phyloP scores from a whole-genome alignment of 2,888 invertebrate species.

The Strigamia crassipes region DNA sequence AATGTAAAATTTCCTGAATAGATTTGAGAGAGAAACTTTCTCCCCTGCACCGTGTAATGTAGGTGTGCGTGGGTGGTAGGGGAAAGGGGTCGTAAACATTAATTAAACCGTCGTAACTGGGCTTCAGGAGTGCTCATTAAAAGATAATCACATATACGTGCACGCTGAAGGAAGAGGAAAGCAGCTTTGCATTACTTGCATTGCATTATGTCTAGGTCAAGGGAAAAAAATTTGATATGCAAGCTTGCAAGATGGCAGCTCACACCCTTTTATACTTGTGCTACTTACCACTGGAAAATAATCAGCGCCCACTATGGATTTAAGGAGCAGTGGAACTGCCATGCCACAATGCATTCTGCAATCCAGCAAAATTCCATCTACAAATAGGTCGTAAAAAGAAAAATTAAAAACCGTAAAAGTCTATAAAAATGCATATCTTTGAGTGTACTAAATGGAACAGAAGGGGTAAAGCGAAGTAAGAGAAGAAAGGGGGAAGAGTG shows the following conservation, averaged over 20 bases:
- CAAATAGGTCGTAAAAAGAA: slow-evolving; percentile 40
- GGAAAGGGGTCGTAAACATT: slow-evolving; percentile 25
- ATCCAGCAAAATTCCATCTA: slow-evolving; percentile 48
- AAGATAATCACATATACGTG: slow-evolving; percentile 22
- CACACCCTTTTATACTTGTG: neutral
- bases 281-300: slow-evolving; percentile 46
- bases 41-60: neutral
- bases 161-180: neutral
- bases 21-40: neutral
- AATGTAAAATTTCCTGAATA: slow-evolving; percentile 26
- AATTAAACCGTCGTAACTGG: slow-evolving; percentile 30
- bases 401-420: slow-evolving; percentile 3
- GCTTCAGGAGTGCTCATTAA: slow-evolving; percentile 15
- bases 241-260: neutral
- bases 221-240: slow-evolving; percentile 12
- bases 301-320: slow-evolving; percentile 5
- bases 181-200: slow-evolving; percentile 1
- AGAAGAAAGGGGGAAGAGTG: neutral
- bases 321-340: slow-evolving; percentile 45
- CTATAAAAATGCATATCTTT: neutral
- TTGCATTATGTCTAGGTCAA: neutral
- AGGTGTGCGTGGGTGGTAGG: slow-evolving; percentile 17
- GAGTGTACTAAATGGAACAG: neutral
- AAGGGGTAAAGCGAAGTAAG: neutral
- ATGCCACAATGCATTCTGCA: slow-evolving; percentile 49